Evolutionary conservation across 2,113 vertebrate genomes (phyloP), one percentile per base, ranked within the genome.

Genomic region (Chlamydotis undulata): DNA sequence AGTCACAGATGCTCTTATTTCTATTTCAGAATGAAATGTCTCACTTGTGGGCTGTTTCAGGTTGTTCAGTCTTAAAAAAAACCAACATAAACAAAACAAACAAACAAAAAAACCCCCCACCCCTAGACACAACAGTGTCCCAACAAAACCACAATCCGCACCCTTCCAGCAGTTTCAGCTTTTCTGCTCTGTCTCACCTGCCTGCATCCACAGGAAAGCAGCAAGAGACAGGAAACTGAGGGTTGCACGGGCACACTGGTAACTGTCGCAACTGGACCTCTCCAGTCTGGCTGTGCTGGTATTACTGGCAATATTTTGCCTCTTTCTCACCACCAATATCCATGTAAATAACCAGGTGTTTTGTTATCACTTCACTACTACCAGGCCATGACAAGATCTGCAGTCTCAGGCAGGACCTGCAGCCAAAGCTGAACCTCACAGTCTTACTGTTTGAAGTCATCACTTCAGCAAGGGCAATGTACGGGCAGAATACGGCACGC

Each of bases 281-380:
- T 49, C 24, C 71, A 39, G 49, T 19, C 59, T 16, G 17, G 26
- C 75, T 9, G 4, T 29, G 39, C 43, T 4, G 4, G 39, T 6
- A 4, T 6, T 9, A 3, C 0, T 5, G 63, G 56, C 37, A 78
- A 0, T 2, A 8, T 1, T 41, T 50, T 55, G 17, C 25, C 56
- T 57, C 45, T 0, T 25, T 18, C 33, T 49, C 5, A 60, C 21
- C 63, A 35, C 28, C 83, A 29, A 0, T 24, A 35, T 8, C 12
- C 24, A 3, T 0, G 3, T 3, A 12, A 22, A 1, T 9, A 37
- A 78, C 0, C 3, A 19, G 24, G 22, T 1, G 3, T 16, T 82
- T 25, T 57, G 33, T 47, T 39, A 65, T 5, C 57, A 33, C 45
- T 35, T 77, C 63, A 45, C 45, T 50, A 5, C 33, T 17, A 8